These are phyloP conservation scores for Cheilinus undulatus DNA, from an alignment of 2,113 vertebrate species.

Conservation along the genomic window DNA sequence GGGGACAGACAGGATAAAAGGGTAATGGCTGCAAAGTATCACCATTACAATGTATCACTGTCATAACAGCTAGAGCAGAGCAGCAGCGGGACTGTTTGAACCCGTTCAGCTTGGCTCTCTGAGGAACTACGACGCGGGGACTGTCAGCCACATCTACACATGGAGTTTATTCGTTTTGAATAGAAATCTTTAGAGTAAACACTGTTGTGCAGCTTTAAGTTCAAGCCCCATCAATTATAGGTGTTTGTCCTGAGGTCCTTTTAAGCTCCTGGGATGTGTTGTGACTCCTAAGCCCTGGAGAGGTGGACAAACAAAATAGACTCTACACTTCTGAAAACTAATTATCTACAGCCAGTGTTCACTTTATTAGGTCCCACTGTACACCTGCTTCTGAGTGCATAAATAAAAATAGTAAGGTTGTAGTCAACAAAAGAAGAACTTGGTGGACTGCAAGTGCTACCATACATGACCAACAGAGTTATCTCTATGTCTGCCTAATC, in stretches of 20 bases:
- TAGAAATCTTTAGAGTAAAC: conserved; percentile 3
- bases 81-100: conserved; percentile 49
- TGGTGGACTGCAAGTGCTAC: no score
- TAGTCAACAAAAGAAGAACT: no score
- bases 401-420: no score
- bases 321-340: not conserved
- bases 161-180: conserved; percentile 19
- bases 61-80: conserved; percentile 43
- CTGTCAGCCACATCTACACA: conserved; percentile 13
- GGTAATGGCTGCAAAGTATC: conserved; percentile 70
- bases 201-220: not conserved
- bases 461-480: no score
- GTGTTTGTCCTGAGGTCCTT: not conserved
- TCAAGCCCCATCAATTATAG: conserved; percentile 4
- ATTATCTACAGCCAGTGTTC: not conserved
- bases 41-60: conserved; percentile 72
- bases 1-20: conserved; percentile 66
- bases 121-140: conserved; percentile 20
- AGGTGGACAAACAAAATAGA: not conserved
- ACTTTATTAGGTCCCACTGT: not conserved
- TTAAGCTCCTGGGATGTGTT: not conserved
- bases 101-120: conserved; percentile 27
- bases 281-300: not conserved
- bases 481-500: no score
- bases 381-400: not conserved